phyloP scores from a whole-genome alignment of 2,797 vertebrate species.

The Acanthurus lineatus region DNA sequence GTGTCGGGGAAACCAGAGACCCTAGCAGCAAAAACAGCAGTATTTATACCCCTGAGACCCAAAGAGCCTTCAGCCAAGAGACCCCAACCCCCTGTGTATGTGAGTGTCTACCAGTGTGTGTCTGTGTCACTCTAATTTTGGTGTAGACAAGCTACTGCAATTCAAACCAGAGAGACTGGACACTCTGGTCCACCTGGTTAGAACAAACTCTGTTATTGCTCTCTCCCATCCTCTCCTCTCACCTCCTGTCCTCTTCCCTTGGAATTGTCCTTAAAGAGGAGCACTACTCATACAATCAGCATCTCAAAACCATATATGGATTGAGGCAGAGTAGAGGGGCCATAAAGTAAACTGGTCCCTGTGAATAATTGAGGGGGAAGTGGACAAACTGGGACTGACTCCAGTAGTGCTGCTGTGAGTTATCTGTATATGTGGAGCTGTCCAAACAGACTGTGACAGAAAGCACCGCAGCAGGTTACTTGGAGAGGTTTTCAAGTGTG shows the following conservation, averaged over 20 bases:
- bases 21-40: conserved; percentile 52
- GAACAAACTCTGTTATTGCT: conserved; percentile 18
- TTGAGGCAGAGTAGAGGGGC: conserved; percentile 55
- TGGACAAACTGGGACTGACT: conserved; percentile 50
- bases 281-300: conserved; percentile 53
- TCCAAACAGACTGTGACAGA: conserved; percentile 77
- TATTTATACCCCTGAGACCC: conserved; percentile 64
- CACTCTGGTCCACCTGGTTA: conserved; percentile 36
- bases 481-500: conserved; percentile 41
- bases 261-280: conserved; percentile 79
- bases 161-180: conserved; percentile 56
- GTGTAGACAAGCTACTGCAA: conserved; percentile 27
- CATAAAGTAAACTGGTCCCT: conserved; percentile 71
- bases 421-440: conserved; percentile 75
- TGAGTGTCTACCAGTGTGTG: background rate
- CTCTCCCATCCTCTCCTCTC: background rate
- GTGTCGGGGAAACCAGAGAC: conserved; percentile 64
- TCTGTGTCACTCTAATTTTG: conserved; percentile 2
- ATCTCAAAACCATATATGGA: conserved; percentile 78
- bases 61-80: conserved; percentile 30
- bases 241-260: conserved; percentile 13
- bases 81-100: background rate
- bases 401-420: conserved; percentile 56
- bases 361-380: conserved; percentile 55
- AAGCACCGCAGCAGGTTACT: conserved; percentile 61